These are phyloP conservation scores for Cichladusa arquata DNA, from an alignment of 2,113 vertebrate genomes.

Conservation along the genomic window DNA sequence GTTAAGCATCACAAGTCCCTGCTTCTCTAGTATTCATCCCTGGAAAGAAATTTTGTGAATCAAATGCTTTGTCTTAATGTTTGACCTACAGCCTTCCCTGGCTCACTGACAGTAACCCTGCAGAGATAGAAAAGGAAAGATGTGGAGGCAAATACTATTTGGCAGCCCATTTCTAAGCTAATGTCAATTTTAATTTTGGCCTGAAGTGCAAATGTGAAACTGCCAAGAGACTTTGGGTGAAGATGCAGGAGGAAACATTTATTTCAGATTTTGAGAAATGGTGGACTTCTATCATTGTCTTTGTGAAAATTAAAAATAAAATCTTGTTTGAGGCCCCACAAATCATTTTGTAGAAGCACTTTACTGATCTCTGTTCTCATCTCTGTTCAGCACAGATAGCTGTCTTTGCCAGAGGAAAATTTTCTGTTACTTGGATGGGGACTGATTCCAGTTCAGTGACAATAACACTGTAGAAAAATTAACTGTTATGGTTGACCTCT, in stretches of 20 bases:
- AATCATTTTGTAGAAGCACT: rapidly evolving
- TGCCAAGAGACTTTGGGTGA: not conserved
- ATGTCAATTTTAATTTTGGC: slow-evolving; percentile 2
- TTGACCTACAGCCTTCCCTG: not conserved
- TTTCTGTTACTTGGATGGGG: not conserved
- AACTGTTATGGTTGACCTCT: not conserved
- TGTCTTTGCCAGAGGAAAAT: not conserved
- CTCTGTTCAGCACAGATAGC: not conserved
- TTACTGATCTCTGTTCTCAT: not conserved
- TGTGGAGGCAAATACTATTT: not conserved
- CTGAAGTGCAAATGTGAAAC: not conserved
- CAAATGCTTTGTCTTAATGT: not conserved
- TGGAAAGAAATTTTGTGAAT: not conserved
- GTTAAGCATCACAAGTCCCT: not conserved
- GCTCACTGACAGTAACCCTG: not conserved
- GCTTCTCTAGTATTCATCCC: not conserved
- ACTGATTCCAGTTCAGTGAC: not conserved
- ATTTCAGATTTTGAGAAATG: not conserved
- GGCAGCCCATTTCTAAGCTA: not conserved
- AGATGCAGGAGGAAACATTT: not conserved
- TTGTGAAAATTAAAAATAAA: not conserved
- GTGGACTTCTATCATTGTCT: not conserved
- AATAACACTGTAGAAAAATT: not conserved
- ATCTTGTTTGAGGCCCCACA: not conserved
- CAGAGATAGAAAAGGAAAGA: not conserved